Percentiles rank a stretch among this genome's conserved stretches.
These are phyloP conservation scores for Bubo scandiacus DNA, from an alignment of 2,113 vertebrate genomes.

Conservation along the genomic window DNA sequence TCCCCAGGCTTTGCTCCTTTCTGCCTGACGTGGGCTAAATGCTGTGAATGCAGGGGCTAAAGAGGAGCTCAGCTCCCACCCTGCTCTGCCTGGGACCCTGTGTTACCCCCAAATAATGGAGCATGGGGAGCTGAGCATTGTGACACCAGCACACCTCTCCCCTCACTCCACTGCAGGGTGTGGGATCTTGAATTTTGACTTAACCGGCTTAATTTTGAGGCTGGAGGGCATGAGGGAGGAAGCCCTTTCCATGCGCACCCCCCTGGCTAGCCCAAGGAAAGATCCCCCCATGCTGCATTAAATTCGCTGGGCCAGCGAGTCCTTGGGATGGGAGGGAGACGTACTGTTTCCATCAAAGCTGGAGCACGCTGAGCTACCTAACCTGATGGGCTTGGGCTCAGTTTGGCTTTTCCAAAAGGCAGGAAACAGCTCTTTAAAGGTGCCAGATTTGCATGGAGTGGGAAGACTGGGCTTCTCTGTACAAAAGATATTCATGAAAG, in stretches of 20 bases:
- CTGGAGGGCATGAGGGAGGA: neutral
- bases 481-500: neutral
- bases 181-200: neutral
- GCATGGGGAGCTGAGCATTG: fast-evolving
- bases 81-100: neutral
- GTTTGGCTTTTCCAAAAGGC: neutral
- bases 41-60: neutral
- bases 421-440: neutral
- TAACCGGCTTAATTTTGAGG: neutral
- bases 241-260: fast-evolving
- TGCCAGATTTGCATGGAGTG: neutral
- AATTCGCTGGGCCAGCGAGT: neutral
- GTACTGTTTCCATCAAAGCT: fast-evolving
- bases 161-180: fast-evolving
- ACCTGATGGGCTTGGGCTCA: neutral
- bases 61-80: neutral
- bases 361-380: neutral
- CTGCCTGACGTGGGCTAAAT: neutral
- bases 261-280: neutral
- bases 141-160: neutral
- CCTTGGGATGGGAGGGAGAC: neutral
- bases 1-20: neutral
- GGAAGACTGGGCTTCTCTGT: neutral
- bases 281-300: neutral
- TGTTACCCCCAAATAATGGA: no score